Evolutionary conservation across 2,113 vertebrate species (phyloP).

Genomic region (Corythornis madagascariensis): DNA sequence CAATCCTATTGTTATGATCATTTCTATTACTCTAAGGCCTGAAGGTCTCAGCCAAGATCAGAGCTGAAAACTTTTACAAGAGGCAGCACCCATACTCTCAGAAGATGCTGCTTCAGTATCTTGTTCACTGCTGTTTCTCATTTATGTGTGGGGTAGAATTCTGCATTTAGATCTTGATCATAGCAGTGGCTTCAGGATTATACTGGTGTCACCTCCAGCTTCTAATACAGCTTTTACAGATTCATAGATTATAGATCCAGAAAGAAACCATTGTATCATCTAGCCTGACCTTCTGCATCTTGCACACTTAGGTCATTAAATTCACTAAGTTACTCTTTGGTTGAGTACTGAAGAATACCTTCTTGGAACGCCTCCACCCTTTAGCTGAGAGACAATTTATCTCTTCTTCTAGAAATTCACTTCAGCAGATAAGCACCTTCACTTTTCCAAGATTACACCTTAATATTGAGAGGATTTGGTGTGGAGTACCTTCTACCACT

Average conservation of each 20-base stretch:
- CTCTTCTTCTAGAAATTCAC: not conserved
- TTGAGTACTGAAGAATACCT: not conserved
- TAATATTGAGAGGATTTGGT: not conserved
- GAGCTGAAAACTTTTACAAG: not conserved
- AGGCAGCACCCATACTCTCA: not conserved
- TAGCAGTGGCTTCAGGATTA: not conserved
- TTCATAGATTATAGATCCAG: not conserved
- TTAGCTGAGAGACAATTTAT: not conserved
- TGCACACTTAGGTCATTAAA: not conserved
- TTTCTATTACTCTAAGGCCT: not conserved
- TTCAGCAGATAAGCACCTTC: not conserved
- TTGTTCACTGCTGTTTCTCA: not conserved
- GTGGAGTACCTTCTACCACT: not conserved
- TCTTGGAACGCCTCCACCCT: not conserved
- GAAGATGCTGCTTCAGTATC: not conserved
- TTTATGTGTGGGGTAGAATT: not conserved
- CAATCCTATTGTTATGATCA: not conserved
- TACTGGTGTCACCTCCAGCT: not conserved
- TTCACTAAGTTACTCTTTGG: not conserved
- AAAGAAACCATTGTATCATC: not conserved
- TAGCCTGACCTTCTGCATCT: not conserved
- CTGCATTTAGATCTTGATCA: constrained; percentile 14
- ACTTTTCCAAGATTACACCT: not conserved
- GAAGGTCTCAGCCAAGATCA: constrained; percentile 8
- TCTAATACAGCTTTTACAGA: not conserved